phyloP scores from a whole-genome alignment of 2,888 invertebrate species.

The Bimastos eiseni region DNA sequence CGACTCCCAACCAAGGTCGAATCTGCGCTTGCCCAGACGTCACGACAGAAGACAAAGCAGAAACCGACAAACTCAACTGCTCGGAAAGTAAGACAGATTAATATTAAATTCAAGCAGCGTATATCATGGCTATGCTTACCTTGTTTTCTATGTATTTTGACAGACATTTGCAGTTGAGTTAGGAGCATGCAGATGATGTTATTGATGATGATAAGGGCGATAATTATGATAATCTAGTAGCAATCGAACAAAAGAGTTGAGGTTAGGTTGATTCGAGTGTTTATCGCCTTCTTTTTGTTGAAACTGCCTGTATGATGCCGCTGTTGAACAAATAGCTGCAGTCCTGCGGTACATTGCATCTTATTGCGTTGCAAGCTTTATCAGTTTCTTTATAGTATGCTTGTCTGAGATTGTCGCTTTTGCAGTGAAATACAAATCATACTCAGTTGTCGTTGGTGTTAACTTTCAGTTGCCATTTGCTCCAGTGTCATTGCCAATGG shows the following conservation, averaged over 20 bases:
- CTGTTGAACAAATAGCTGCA: too few species aligned
- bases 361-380: too few species aligned
- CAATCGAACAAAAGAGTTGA: background rate
- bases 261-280: background rate
- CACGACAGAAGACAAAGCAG: background rate
- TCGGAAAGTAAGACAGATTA: slow-evolving; percentile 23
- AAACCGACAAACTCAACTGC: background rate
- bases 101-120: background rate
- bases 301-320: background rate
- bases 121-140: background rate
- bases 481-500: slow-evolving; percentile 29
- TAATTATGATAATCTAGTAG: background rate
- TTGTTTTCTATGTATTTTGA: background rate
- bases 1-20: slow-evolving; percentile 17
- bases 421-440: background rate
- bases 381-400: background rate
- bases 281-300: background rate
- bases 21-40: slow-evolving; percentile 38
- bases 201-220: too few species aligned
- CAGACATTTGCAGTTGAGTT: background rate
- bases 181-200: too few species aligned
- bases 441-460: background rate
- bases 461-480: slow-evolving; percentile 30
- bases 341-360: too few species aligned
- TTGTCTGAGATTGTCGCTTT: background rate